Conservation (phyloP, 23 tunicate species). For the Halocynthia roretzi region DNA sequence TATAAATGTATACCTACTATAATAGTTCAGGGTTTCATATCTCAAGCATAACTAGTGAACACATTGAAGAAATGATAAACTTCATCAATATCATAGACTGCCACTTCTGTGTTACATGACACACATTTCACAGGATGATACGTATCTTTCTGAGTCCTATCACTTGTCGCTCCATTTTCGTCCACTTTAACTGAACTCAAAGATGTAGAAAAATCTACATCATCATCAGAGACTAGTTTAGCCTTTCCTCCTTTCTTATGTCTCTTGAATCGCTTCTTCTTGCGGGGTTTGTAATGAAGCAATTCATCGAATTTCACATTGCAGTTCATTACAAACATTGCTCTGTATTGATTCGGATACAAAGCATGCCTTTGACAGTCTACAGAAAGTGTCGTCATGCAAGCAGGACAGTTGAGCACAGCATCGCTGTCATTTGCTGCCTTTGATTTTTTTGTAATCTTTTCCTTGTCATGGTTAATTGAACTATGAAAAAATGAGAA, state of each 20-base stretch:
- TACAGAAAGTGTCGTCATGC: slow-evolving; percentile 67
- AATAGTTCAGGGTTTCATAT: background rate
- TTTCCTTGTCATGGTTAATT: background rate
- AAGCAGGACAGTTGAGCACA: slow-evolving; percentile 64
- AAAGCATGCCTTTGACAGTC: slow-evolving; percentile 87
- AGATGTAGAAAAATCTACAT: background rate
- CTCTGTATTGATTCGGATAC: slow-evolving; percentile 82
- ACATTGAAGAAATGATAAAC: slow-evolving; percentile 92
- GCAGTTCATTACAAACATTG: slow-evolving; percentile 93
- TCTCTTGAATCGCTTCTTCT: slow-evolving; percentile 59
- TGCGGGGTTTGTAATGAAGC: slow-evolving; percentile 49
- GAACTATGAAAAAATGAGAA: no score
- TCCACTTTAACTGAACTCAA: background rate
- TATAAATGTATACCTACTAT: no score
- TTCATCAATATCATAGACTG: slow-evolving; percentile 87
- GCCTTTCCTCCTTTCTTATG: slow-evolving; percentile 32
- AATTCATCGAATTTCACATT: slow-evolving; percentile 46
- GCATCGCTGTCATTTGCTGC: slow-evolving; percentile 31
- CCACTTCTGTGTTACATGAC: slow-evolving; percentile 83
- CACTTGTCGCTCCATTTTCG: slow-evolving; percentile 4
- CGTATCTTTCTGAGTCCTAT: slow-evolving; percentile 6
- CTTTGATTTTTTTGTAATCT: slow-evolving; percentile 8
- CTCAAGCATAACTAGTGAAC: slow-evolving; percentile 52
- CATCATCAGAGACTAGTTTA: slow-evolving; percentile 6
- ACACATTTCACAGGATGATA: slow-evolving; percentile 86